Base-by-base conservation (phyloP, 2,113 vertebrate species). In the Malurus cyaneus region DNA sequence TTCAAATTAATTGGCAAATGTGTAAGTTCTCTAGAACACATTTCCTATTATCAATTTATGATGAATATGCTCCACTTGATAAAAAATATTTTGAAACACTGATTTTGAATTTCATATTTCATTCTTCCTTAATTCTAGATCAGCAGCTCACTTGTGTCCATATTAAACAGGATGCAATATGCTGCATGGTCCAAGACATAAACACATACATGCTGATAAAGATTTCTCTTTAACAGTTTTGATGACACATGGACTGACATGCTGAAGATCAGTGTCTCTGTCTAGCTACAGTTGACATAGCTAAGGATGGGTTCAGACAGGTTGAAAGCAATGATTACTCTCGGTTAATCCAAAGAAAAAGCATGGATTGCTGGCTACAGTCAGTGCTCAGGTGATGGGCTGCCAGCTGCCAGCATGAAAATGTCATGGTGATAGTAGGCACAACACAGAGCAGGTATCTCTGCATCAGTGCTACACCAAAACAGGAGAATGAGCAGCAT, bases 221-320 rank as follows among this genome's bases (percentile, higher is more conserved):
- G 67, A 59, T 70, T 84, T 80, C 86, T 71, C 60, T 44, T 44
- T 32, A 54, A n/a, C 54, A 66, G 60, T 50, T 3, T 1, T 29
- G 47, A 74, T 66, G 64, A 72, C 31, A 41, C 8, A 3, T 0
- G 0, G 62, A 52, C 18, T 41, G 61, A 89, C 36, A 20, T 3
- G 12, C 41, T 72, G 64, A 78, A 67, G 59, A 59, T 65, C 25
- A 17, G 42, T 46, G 66, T 53, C 67, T 71, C 26, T 53, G 39
- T 39, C 57, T 21, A 21, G 44, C 25, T 66, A 1, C 42, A 67
- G 9, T 39, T 60, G 73, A 34, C 21, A 29, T 4, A 54, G 65
- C 74, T 60, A 39, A 87, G 52, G 47, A 62, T 31, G 34, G 56
- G 46, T 61, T 85, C 82, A 87, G 78, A 34, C 19, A 86, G 39